These are phyloP conservation scores for Arge pagana DNA, from an alignment of 2,888 invertebrate species.

Conservation along the genomic window DNA sequence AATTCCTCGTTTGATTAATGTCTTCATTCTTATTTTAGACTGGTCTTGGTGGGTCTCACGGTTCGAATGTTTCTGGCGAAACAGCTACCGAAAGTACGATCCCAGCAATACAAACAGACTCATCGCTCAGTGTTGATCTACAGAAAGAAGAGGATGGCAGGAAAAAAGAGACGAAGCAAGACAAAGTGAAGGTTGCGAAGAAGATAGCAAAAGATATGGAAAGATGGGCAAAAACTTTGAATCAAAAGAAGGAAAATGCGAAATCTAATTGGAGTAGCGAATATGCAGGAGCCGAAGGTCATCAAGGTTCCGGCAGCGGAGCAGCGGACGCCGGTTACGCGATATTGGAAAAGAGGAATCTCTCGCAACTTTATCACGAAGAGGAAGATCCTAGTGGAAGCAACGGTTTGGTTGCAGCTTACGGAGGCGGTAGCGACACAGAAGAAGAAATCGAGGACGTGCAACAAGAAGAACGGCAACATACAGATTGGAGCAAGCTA, in stretches of 20 bases:
- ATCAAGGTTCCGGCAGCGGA: conserved; percentile 65
- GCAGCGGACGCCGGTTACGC: conserved; percentile 94
- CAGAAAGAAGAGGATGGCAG: conserved; percentile 64
- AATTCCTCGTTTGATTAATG: no score
- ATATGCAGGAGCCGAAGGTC: conserved; percentile 45
- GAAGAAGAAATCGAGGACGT: conserved; percentile 73
- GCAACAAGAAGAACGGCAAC: conserved; percentile 58
- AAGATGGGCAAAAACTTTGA: conserved; percentile 95
- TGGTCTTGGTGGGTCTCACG: conserved; percentile 2
- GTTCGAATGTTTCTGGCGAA: conserved; percentile 29
- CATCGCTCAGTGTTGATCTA: conserved; percentile 22
- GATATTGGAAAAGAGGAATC: conserved; percentile 79
- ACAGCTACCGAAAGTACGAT: conserved; percentile 38
- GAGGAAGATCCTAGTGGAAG: conserved; percentile 51
- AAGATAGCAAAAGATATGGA: conserved; percentile 96
- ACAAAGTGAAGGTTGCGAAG: conserved; percentile 96
- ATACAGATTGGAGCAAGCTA: conserved; percentile 83
- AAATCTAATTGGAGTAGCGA: conserved; percentile 54
- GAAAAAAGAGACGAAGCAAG: conserved; percentile 80
- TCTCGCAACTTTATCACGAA: conserved; percentile 46
- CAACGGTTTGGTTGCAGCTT: conserved; percentile 73
- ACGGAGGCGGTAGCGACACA: conserved; percentile 75
- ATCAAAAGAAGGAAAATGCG: conserved; percentile 86
- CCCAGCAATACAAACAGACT: conserved; percentile 45
- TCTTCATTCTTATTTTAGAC: no score